Base-by-base conservation (phyloP, 1,140 invertebrate species). In the Geopemphigus sp. region DNA sequence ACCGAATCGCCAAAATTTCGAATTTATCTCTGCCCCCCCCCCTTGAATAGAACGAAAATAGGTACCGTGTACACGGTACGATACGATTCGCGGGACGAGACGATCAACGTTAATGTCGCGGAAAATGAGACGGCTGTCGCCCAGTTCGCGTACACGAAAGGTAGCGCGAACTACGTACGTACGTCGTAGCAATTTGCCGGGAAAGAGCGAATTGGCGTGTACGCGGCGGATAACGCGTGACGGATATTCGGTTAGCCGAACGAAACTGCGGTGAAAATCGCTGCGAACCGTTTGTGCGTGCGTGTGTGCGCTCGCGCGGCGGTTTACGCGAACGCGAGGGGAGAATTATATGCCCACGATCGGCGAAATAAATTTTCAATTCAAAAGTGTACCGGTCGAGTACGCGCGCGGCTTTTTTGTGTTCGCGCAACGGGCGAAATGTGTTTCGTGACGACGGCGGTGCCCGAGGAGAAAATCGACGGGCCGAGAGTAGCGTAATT, bases 41-140 rank as follows among this genome's bases (percentile, higher is more conserved):
- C n/a, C n/a, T n/a, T n/a, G n/a, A 22, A 50, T 15, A 50, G 22
- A 66, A 66, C n/a, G 39, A 66, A 45, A n/a, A n/a, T n/a, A 66
- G 4, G 29, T 0, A 8, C 39, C n/a, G 14, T 14, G 22, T n/a
- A 39, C 8, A 39, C 32, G 32, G 32, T 8, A 12, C 11, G 19
- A 29, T 63, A 63, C 29, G 3, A 14, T 17, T 72, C n/a, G 17
- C n/a, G 50, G 5, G 15, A 22, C 19, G 12, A 17, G 6, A 17
- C 54, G 72, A 59, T 74, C 53, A 68, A 50, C 47, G 72, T 74
- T 74, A 59, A 74, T 32, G 50, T 92, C 91, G 85, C 92, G 94
- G 85, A 92, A 91, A 32, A 86, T 89, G 80, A 92, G 90, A 80
- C 90, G 93, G 81, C 92, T 92, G 84, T 86, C 93, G 83, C 92